Conservation (phyloP, 2,888 invertebrate genomes). For the Drosophila limbata region DNA sequence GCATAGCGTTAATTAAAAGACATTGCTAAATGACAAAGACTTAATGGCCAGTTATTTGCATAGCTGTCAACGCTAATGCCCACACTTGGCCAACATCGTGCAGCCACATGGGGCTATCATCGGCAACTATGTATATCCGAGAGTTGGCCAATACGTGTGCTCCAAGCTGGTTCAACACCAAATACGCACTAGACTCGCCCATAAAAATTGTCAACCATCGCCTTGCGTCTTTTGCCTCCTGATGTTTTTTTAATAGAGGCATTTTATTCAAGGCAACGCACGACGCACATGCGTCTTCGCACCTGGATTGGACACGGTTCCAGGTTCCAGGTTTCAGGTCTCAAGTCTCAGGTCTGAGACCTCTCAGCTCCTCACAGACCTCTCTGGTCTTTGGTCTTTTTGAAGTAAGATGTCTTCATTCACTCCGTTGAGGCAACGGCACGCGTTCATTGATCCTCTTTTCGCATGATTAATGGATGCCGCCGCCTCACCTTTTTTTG, state of each 20-base stretch:
- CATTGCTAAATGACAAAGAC: conserved; percentile 79
- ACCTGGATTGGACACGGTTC: conserved; percentile 28
- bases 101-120: conserved; percentile 11
- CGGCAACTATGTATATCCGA: background rate
- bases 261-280: conserved; percentile 73
- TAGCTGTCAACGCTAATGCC: conserved; percentile 79
- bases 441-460: conserved; percentile 53
- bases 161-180: conserved; percentile 43
- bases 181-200: conserved; percentile 71
- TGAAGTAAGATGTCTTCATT: conserved; percentile 59
- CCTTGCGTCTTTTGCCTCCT: conserved; percentile 15
- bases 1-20: conserved; percentile 74
- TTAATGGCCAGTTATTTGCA: conserved; percentile 77
- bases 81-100: conserved; percentile 69
- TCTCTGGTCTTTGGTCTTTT: conserved; percentile 9
- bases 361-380: conserved; percentile 1
- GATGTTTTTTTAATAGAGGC: conserved; percentile 74
- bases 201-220: conserved; percentile 74
- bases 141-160: background rate
- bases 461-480: conserved; percentile 73
- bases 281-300: conserved; percentile 59
- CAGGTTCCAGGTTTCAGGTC: conserved; percentile 12
- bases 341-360: conserved; percentile 11
- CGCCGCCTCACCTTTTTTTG: conserved; percentile 27
- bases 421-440: conserved; percentile 29